Percentiles rank a stretch among this genome's conserved stretches.
Evolutionary conservation across 2,888 invertebrate species (phyloP).

Genomic region (Sminthurides aquaticus): DNA sequence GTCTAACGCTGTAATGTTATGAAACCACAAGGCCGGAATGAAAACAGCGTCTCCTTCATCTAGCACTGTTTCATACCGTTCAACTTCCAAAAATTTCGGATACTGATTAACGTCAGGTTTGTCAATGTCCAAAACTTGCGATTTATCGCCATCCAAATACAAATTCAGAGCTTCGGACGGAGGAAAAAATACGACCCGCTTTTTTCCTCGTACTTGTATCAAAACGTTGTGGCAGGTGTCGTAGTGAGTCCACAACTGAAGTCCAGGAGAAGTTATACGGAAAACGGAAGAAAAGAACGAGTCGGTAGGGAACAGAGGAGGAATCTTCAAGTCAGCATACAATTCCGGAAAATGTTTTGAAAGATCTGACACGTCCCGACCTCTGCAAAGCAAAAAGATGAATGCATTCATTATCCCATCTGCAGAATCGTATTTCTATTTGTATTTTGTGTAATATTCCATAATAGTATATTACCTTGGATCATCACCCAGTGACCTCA

Average conservation of each 20-base stretch:
- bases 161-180: slow-evolving; percentile 50
- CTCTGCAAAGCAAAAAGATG: slow-evolving; percentile 17
- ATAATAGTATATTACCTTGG: slow-evolving; percentile 47
- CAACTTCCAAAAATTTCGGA: slow-evolving; percentile 49
- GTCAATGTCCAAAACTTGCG: slow-evolving; percentile 51
- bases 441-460: no score
- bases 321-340: slow-evolving; percentile 49
- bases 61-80: slow-evolving; percentile 47
- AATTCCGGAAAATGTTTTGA: slow-evolving; percentile 50
- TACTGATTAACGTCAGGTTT: slow-evolving; percentile 48
- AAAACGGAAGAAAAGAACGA: slow-evolving; percentile 53
- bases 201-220: slow-evolving; percentile 51
- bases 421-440: not conserved
- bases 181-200: slow-evolving; percentile 50
- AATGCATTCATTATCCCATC: not conserved
- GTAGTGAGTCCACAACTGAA: slow-evolving; percentile 55
- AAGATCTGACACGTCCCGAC: slow-evolving; percentile 50
- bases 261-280: slow-evolving; percentile 50
- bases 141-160: slow-evolving; percentile 54
- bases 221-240: slow-evolving; percentile 55
- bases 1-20: slow-evolving; percentile 51
- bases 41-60: slow-evolving; percentile 52
- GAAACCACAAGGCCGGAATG: slow-evolving; percentile 55
- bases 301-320: slow-evolving; percentile 47
- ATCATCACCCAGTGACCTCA: slow-evolving; percentile 50